A percentile compares a stretch with the other conserved stretches of the same genome.
phyloP scores from a whole-genome alignment of 1,140 invertebrate genomes.

The Caenorhabditis remanei region DNA sequence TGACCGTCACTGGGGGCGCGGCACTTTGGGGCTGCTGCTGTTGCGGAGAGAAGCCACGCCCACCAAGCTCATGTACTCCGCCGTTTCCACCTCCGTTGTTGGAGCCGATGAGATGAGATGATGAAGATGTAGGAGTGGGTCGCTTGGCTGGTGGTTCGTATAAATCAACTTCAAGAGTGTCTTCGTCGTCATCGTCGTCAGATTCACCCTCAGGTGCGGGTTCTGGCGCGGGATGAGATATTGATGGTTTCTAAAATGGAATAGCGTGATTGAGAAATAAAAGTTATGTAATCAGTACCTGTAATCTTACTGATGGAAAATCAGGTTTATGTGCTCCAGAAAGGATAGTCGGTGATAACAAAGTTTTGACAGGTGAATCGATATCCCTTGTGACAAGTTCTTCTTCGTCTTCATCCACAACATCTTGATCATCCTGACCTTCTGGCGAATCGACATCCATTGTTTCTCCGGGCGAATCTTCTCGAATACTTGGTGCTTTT shows the following conservation, averaged over 20 bases:
- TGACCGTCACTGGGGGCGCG: constrained; percentile 33
- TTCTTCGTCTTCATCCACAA: constrained; percentile 43
- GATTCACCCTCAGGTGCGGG: not conserved
- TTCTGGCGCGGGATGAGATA: not conserved
- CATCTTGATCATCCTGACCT: constrained; percentile 34
- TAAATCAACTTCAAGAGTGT: not conserved
- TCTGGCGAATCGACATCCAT: constrained; percentile 33
- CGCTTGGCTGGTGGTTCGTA: constrained; percentile 25
- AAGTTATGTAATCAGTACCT: not conserved
- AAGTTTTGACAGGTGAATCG: constrained; percentile 1
- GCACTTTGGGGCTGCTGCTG: constrained; percentile 36
- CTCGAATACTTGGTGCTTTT: constrained; percentile 13
- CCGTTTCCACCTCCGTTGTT: not conserved
- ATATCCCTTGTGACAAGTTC: not conserved
- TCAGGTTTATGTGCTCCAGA: not conserved
- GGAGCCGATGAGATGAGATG: constrained; percentile 24
- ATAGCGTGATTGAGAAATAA: not conserved
- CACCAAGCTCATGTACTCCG: constrained; percentile 5
- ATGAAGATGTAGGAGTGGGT: constrained; percentile 33
- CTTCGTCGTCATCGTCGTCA: constrained; percentile 1
- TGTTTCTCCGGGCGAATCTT: not conserved
- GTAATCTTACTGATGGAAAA: not conserved
- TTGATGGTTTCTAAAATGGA: constrained; percentile 3
- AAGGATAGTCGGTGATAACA: constrained; percentile 8
- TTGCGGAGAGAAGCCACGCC: not conserved